Base-by-base conservation (phyloP, 2,113 vertebrate genomes). In the Tragelaphus buxtoni region DNA sequence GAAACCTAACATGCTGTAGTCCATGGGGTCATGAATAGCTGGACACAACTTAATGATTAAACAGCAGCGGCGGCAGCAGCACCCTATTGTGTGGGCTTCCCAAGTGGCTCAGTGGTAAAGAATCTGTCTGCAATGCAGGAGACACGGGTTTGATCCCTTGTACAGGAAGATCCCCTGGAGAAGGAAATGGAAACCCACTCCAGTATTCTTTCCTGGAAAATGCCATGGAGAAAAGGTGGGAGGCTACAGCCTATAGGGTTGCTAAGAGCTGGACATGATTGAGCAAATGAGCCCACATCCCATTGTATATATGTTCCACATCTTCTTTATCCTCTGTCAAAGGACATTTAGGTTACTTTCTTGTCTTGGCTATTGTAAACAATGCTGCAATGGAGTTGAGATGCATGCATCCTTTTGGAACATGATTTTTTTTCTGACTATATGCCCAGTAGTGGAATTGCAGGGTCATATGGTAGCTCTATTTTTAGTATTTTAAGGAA, bases 51-150 rank as follows among this genome's bases (percentile, higher is more conserved):
- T 65, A 69, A 69, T 69, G n/a, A 35, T 4, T 35, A 35, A 35
- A 35, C 63, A 20, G 63, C n/a, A 69, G n/a, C 0, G 0, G 17
- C 4, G 0, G n/a, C 18, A 9, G n/a, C 63, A 35, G 4, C 17
- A 20, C 63, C 65, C 65, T 39, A 69, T 69, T 35, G n/a, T 20
- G n/a, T 69, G 17, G n/a, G 2, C 63, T 69, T 69, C 17, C n/a
- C 17, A 39, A 72, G 35, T 3, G 20, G 35, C 65, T 72, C 65
- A 72, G 35, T 24, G 35, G 20, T 72, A 42, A 39, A 24, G 65
- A 72, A 39, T 39, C 18, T 72, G 65, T 30, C 35, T 72, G 65
- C 20, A 39, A 72, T 24, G 17, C 63, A 69, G 65, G 35, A 72
- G 35, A 72, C 1, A 11, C 1, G 0, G 2, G 35, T 65, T 65